Base-by-base conservation (phyloP, 2,797 vertebrate genomes). In the Menidia menidia region DNA sequence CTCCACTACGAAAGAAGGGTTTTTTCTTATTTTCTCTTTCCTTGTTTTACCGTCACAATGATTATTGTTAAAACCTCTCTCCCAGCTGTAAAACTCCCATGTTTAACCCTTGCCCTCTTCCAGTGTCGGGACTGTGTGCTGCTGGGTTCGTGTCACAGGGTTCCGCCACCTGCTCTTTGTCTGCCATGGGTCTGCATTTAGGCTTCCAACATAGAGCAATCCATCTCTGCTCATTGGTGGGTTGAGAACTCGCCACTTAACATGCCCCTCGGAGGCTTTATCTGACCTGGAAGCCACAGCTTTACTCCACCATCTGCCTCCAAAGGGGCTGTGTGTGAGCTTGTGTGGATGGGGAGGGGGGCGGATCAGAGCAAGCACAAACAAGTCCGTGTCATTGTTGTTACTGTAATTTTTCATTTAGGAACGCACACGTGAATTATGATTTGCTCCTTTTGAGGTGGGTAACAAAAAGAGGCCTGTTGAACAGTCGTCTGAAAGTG, bases 291-390 rank as follows among this genome's bases (percentile, higher is more conserved):
- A 89, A 85, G 74, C 62, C 9, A 55, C 60, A 76, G 72, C 75
- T 90, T 81, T 79, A 80, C 58, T 44, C 68, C 1, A 74, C 91
- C 92, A 92, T 92, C 92, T 93, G 91, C 83, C 82, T 66, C 61
- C 61, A 51, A 31, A 12, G 32, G 7, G 60, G 10, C 62, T 16
- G 41, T 64, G 39, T 6, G 25, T 51, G 41, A 59, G 63, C 45
- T 47, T 54, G 60, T 25, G 18, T 43, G n/a, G 44, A 52, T 8
- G 57, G 13, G 59, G 62, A 19, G 75, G 63, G 25, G 45, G 75
- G 63, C 6, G 4, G 66, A n/a, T 7, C 0, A 39, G 56, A 12
- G 56, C 9, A 50, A 50, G 48, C 18, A 9, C 18, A 50, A 11
- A 13, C 18, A 25, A 25, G 53, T 10, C 11, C n/a, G 16, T 35